These are phyloP conservation scores for Hippocampus zosterae DNA, from an alignment of 2,113 vertebrate genomes.

Conservation along the genomic window DNA sequence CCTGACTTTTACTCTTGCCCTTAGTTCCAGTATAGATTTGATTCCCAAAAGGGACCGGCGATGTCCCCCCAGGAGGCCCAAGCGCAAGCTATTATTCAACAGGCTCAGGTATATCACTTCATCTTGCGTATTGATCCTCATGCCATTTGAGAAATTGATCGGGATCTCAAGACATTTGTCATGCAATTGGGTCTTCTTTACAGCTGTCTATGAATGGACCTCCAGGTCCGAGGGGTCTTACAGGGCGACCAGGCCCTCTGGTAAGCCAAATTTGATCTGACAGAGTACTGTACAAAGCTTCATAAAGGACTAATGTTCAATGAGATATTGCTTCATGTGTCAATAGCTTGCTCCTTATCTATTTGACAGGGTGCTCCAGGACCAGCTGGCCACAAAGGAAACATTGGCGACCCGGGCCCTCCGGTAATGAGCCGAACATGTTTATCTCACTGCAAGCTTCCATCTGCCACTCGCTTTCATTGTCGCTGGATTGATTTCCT, in stretches of 20 bases:
- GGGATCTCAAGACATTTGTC: not conserved
- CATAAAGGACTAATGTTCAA: not conserved
- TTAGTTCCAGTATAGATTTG: conserved; percentile 81
- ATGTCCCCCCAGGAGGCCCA: conserved; percentile 86
- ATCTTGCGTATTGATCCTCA: not conserved
- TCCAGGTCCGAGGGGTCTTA: conserved; percentile 79
- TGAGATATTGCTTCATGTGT: not conserved
- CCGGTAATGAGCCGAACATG: conserved; percentile 42
- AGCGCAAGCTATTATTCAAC: conserved; percentile 85
- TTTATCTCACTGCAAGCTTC: conserved; percentile 10
- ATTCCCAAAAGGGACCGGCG: conserved; percentile 79
- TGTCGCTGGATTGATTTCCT: conserved; percentile 19
- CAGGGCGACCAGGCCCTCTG: conserved; percentile 80
- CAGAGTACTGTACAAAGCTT: not conserved
- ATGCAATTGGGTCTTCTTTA: conserved; percentile 23
- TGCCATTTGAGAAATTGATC: not conserved
- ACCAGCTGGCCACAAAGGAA: conserved; percentile 65
- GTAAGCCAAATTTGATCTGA: conserved; percentile 66
- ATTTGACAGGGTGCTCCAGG: conserved; percentile 66
- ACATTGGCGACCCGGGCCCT: conserved; percentile 56
- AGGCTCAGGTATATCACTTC: conserved; percentile 73
- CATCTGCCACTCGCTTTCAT: conserved; percentile 3
- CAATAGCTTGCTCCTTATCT: conserved; percentile 6
- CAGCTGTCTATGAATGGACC: conserved; percentile 85
- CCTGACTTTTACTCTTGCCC: conserved; percentile 24